Percentiles rank a stretch among this genome's conserved stretches.
These are phyloP conservation scores for Trinectes maculatus DNA, from an alignment of 2,113 vertebrate genomes.

Conservation along the genomic window DNA sequence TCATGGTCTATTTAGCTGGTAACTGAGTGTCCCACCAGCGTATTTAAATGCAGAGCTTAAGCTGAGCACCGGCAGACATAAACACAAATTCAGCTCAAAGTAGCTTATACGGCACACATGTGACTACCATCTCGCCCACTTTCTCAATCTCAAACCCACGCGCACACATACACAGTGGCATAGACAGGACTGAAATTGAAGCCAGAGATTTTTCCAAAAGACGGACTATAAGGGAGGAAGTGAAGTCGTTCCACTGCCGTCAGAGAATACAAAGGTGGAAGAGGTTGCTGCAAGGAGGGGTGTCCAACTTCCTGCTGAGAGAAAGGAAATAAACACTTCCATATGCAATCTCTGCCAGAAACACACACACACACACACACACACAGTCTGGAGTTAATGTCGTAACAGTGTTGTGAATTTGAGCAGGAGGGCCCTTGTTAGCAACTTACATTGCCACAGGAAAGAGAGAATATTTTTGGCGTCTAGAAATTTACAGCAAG, in stretches of 20 bases:
- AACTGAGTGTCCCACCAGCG: conserved; percentile 29
- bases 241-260: conserved; percentile 41
- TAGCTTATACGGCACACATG: conserved; percentile 33
- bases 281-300: conserved; percentile 31
- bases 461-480: conserved; percentile 41
- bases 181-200: conserved; percentile 52
- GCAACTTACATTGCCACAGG: conserved; percentile 5
- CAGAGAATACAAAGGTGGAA: conserved; percentile 63
- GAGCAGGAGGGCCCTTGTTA: conserved; percentile 35
- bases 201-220: conserved; percentile 41
- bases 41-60: conserved; percentile 47
- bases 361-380: conserved; percentile 10
- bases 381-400: conserved; percentile 22
- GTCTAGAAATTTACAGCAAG: conserved; percentile 46
- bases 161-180: conserved; percentile 17
- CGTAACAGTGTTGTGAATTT: conserved; percentile 52
- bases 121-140: background rate
- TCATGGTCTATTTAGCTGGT: conserved; percentile 52
- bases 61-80: conserved; percentile 30
- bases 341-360: conserved; percentile 63
- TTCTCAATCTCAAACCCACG: background rate
- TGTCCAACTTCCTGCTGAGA: conserved; percentile 65
- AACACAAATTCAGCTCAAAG: conserved; percentile 31
- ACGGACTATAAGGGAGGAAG: conserved; percentile 46
- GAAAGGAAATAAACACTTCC: conserved; percentile 79